These are phyloP conservation scores for Alces alces DNA, from an alignment of 2,113 vertebrate species.

Conservation along the genomic window DNA sequence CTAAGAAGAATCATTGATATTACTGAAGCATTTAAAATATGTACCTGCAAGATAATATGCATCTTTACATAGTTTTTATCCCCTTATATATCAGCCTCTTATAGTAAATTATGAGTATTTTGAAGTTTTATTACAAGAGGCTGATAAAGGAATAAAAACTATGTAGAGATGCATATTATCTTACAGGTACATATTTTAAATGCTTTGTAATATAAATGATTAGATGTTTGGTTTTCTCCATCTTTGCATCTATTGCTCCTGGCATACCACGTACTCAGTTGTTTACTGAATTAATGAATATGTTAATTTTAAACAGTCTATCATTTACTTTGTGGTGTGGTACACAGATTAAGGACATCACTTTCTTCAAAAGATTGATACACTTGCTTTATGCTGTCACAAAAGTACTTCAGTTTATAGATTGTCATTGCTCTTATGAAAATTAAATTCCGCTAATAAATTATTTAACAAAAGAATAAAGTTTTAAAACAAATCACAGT, in stretches of 20 bases:
- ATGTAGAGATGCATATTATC: not conserved
- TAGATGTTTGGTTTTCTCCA: not conserved
- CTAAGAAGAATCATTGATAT: not conserved
- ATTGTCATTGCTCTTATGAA: conserved; percentile 69
- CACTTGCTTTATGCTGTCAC: conserved; percentile 66
- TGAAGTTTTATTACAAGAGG: not conserved
- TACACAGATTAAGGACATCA: conserved; percentile 64
- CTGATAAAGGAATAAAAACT: not conserved
- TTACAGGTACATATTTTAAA: not conserved
- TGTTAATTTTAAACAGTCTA: not conserved
- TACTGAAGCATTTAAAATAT: not conserved
- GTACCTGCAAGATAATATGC: not conserved
- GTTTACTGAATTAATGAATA: not conserved
- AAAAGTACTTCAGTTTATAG: conserved; percentile 64
- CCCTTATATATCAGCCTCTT: not conserved
- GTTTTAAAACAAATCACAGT: not conserved
- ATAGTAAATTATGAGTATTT: not conserved
- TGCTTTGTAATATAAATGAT: not conserved
- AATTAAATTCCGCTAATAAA: conserved; percentile 70
- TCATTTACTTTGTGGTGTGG: conserved; percentile 64
- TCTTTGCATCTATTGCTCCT: not conserved
- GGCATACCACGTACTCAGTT: not conserved
- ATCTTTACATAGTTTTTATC: not conserved
- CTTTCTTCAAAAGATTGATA: conserved; percentile 76
- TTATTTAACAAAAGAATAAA: conserved; percentile 55